Base-by-base conservation (phyloP, 2,888 invertebrate genomes). In the Chrysodeixis includens region DNA sequence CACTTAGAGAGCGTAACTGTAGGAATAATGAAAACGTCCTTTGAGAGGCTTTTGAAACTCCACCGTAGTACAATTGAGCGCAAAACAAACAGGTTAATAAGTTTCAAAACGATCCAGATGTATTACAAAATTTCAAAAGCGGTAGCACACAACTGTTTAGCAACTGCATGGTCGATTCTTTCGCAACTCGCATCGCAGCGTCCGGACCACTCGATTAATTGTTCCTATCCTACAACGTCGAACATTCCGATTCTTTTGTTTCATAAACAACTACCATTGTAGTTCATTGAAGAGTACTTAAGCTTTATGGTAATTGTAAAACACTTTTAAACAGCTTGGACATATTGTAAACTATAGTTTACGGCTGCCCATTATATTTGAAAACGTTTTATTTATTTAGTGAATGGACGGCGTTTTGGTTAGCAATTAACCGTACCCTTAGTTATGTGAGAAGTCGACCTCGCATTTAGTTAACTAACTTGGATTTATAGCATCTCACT, bases 41-140 rank as follows among this genome's bases (percentile, higher is more conserved):
- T 90, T 90, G 86, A 89, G 86, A 82, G 85, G 84, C 88, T 89
- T 90, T 92, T 87, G 87, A 88, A 89, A 90, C 86, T 86, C 73
- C 77, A 87, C 86, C 86, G 86, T 79, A 86, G 83, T 83, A 88
- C 89, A 89, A 88, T 90, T 88, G 86, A 89, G 86, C 86, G 86
- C 87, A 89, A 91, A 90, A 92, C 87, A 93, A 94, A 93, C 92
- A 91, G 93, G 92, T 94, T 93, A 93, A 94, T 93, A 92, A 88
- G 91, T 95, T 94, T 93, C 93, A 93, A 94, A 95, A 93, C 94
- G 93, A 92, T 94, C 93, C 94, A 94, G 93, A 94, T 94, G 93
- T 93, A 92, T 94, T 94, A 93, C 94, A 91, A 86, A 83, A 86
- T 87, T 86, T 85, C 88, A 89, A 93, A 93, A 94, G 94, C 92